These are phyloP conservation scores for Trypoxylus dichotomus DNA, from an alignment of 1,140 invertebrate species.

Conservation along the genomic window DNA sequence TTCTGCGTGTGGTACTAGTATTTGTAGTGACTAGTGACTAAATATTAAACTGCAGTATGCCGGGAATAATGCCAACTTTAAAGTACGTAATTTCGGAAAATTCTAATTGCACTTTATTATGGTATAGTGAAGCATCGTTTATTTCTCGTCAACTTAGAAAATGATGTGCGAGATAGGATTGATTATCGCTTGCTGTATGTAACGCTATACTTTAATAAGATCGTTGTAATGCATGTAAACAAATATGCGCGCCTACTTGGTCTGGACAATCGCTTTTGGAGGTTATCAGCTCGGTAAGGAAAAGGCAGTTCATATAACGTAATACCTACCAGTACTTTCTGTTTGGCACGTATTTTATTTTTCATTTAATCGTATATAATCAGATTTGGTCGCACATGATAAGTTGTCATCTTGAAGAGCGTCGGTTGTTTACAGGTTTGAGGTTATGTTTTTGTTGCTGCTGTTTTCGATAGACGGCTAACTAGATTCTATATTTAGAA, in stretches of 20 bases:
- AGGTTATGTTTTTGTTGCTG: neutral
- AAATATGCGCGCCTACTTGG: neutral
- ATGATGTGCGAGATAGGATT: neutral
- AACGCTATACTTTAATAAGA: neutral
- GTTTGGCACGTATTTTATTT: neutral
- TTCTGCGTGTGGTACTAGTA: neutral
- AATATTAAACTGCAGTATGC: neutral
- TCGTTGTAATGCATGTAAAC: no score
- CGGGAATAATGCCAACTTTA: slow-evolving; percentile 3
- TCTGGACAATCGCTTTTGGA: neutral
- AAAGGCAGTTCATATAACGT: neutral
- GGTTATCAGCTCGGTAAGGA: neutral
- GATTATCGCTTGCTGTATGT: neutral
- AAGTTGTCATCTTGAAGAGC: neutral
- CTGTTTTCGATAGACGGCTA: no score
- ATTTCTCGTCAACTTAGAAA: neutral
- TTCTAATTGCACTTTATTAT: neutral
- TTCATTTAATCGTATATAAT: neutral
- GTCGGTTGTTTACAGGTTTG: neutral
- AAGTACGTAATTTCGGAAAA: neutral
- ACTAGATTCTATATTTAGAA: no score
- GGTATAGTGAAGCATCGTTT: neutral
- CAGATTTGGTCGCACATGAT: neutral
- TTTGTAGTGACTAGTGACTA: neutral
- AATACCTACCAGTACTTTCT: neutral